Evolutionary conservation across 2,113 vertebrate species (phyloP).

Genomic region (Dinomys branickii): DNA sequence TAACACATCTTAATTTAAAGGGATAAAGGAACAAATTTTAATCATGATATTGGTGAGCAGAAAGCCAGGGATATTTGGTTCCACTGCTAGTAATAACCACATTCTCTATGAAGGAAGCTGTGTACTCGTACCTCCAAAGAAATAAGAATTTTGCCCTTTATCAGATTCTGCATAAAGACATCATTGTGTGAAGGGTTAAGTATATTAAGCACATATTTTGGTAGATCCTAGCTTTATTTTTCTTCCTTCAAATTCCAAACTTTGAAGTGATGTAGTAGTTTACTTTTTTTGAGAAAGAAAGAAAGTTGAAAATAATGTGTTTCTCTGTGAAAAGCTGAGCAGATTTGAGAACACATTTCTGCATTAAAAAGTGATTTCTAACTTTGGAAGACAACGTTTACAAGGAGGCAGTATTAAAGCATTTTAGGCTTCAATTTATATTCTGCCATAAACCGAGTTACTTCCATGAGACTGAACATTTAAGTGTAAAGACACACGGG

Average conservation of each 20-base stretch:
- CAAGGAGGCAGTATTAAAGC: not conserved
- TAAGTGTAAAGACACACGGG: not conserved
- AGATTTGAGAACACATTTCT: not conserved
- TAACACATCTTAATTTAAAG: not conserved
- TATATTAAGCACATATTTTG: not conserved
- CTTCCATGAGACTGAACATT: not conserved
- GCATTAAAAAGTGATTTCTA: not conserved
- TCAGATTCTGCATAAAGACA: not conserved
- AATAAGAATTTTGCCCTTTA: not conserved
- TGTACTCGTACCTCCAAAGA: not conserved
- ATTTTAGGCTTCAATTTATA: not conserved
- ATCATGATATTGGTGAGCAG: not conserved
- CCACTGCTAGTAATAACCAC: not conserved
- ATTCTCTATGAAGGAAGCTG: not conserved
- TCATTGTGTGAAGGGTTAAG: not conserved
- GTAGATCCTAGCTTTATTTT: not conserved
- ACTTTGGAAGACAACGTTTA: slow-evolving; percentile 29
- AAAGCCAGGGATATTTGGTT: not conserved
- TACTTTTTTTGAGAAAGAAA: slow-evolving; percentile 28
- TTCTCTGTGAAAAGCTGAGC: not conserved
- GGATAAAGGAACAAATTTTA: not conserved
- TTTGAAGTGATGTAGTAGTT: not conserved
- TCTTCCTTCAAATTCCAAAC: not conserved
- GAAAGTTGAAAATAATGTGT: not conserved
- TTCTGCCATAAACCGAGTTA: not conserved